Evolutionary conservation across 1,140 invertebrate genomes (phyloP), one percentile per base, ranked within the genome.

Genomic region (Maniola jurtina): DNA sequence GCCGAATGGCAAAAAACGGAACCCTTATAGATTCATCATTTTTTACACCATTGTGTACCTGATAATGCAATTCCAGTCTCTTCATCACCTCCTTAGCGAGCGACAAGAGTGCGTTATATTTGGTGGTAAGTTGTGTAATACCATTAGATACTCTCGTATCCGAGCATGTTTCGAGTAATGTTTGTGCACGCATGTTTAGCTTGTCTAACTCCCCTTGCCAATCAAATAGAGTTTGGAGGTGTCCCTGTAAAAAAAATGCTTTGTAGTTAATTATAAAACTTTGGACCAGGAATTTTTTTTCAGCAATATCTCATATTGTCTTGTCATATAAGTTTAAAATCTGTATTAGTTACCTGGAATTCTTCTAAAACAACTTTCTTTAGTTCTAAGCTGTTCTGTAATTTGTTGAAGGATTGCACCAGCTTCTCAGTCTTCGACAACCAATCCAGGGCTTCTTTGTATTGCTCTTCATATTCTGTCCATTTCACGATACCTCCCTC

Each of bases 391-490:
- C 95, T 96, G 75, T 97, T 94, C 84, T 98, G 96, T 14, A 98
- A 92, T 86, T 98, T 97, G 72, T 97, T 97, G 80, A 96, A 98
- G n/a, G 94, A 94, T 86, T 98, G 96, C 13, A 99, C 95, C 61
- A 96, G 79, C 48, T 94, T 93, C 88, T 99, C 97, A 70, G 96
- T 98, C 89, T 96, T 95, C 25, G 93, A 95, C 50, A 98, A 91
- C 97, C 97, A 98, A 73, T 97, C 95, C 60, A 95, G 91, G 55
- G 97, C 97, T 91, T 97, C 96, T 76, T 95, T 94, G 79, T 97
- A 97, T 76, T 98, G 96, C 83, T 98, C 97, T 90, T 98, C 97
- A 81, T 98, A 98, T 88, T 99, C 97, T 14, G 96, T 96, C 97
- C 97, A 98, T 88, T 98, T 97, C 0, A 97, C 96, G 79, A 98